Percentiles rank a stretch among this genome's conserved stretches.
Conservation (phyloP, 2,888 invertebrate species). For the Hypomecis punctinalis region DNA sequence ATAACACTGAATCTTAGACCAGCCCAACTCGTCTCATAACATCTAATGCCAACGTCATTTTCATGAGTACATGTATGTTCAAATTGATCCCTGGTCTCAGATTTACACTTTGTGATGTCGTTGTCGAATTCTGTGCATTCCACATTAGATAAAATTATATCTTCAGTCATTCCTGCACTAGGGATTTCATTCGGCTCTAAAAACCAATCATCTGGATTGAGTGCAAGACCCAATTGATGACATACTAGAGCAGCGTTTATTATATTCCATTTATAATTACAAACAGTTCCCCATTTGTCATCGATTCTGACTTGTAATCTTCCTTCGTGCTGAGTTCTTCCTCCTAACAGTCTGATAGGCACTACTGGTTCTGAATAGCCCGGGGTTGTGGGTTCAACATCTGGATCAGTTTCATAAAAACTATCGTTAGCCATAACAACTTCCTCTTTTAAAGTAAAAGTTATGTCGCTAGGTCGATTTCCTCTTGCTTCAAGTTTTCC, state of each 20-base stretch:
- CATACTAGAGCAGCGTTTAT: conserved; percentile 96
- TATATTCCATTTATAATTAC: conserved; percentile 98
- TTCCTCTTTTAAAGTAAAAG: conserved; percentile 92
- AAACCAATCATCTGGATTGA: conserved; percentile 97
- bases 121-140: conserved; percentile 95
- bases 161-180: conserved; percentile 89
- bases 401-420: conserved; percentile 85
- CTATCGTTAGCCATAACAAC: conserved; percentile 87
- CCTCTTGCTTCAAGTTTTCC: conserved; percentile 95
- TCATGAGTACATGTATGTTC: conserved; percentile 95
- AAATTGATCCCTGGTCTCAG: conserved; percentile 91
- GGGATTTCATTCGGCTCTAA: conserved; percentile 93
- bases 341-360: conserved; percentile 93
- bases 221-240: conserved; percentile 95
- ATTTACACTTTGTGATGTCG: conserved; percentile 94
- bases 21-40: conserved; percentile 97
- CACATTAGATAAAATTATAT: conserved; percentile 93
- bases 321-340: conserved; percentile 93
- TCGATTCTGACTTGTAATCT: conserved; percentile 93
- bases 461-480: conserved; percentile 90
- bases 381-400: conserved; percentile 86
- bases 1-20: conserved; percentile 95
- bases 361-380: conserved; percentile 86
- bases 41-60: conserved; percentile 94
- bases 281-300: conserved; percentile 98